Evolutionary conservation across 2,888 invertebrate species (phyloP).

Genomic region (Rhagonycha lutea): DNA sequence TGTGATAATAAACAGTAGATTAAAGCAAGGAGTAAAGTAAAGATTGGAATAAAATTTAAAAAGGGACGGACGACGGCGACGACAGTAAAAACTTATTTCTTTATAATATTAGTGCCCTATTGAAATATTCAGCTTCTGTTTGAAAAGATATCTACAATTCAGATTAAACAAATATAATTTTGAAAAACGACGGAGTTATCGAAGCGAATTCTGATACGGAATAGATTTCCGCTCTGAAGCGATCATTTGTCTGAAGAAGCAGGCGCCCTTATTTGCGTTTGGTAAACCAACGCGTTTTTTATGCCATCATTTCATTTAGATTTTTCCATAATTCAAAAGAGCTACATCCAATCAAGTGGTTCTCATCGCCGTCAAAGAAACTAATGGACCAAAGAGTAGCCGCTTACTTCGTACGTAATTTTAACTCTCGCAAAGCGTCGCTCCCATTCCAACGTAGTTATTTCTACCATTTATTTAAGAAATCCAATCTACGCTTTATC

Average conservation of each 20-base stretch:
- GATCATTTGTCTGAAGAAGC: slow-evolving; percentile 43
- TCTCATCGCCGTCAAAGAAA: slow-evolving; percentile 42
- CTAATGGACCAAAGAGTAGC: slow-evolving; percentile 51
- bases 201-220: slow-evolving; percentile 45
- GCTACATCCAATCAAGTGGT: slow-evolving; percentile 45
- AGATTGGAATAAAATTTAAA: slow-evolving; percentile 13
- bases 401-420: slow-evolving; percentile 34
- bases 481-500: slow-evolving; percentile 44
- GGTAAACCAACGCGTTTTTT: slow-evolving; percentile 37
- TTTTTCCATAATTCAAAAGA: slow-evolving; percentile 42
- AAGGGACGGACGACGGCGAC: background rate
- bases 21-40: background rate
- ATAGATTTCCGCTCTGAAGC: slow-evolving; percentile 42
- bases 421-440: slow-evolving; percentile 24
- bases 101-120: background rate
- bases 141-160: slow-evolving; percentile 51
- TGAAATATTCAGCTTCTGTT: slow-evolving; percentile 27
- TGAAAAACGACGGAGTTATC: slow-evolving; percentile 47
- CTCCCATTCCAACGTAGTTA: slow-evolving; percentile 38
- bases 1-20: slow-evolving; percentile 16
- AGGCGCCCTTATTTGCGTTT: slow-evolving; percentile 51
- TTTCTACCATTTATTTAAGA: slow-evolving; percentile 43
- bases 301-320: slow-evolving; percentile 38
- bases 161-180: slow-evolving; percentile 56
- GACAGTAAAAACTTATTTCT: background rate